Evolutionary conservation across 2,888 invertebrate genomes (phyloP), one percentile per base, ranked within the genome.

Genomic region (Caenorhabditis sp.): DNA sequence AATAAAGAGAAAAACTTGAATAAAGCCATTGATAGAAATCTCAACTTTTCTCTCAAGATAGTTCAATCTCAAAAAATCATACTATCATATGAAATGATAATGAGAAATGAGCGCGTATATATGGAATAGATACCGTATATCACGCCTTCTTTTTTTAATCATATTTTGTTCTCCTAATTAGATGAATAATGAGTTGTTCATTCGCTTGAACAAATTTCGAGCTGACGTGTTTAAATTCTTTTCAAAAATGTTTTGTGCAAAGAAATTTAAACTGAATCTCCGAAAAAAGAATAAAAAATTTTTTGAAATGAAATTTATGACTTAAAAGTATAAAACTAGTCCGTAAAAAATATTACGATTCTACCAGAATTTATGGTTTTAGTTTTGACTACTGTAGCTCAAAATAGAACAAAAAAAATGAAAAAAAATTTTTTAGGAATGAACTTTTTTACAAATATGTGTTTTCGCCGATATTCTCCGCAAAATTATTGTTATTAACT

Each of bases 401-500:
- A 17, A 17, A 43, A 17, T 17, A 43, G 14, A 43, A 43, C 5
- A 43, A 3, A 17, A 14, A 43, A 43, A 17, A 17, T 12, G 14
- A 43, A 43, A 17, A 10, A 17, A 43, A 17, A 3, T 31, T 31
- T 31, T 31, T 17, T 6, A 43, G 43, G 17, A 10, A 43, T 43
- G 43, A 43, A 43, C 43, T 43, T 43, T n/a, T 43, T 43, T 43
- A 17, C 43, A 17, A 43, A 43, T 43, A 3, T n/a, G 43, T 43
- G 43, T 43, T 10, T 43, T 43, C 17, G 12, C 17, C 43, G 43
- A 43, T 17, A 43, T 10, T 43, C 43, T 43, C 14, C 3, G 5
- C 31, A 43, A 43, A 43, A 43, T 43, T 43, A 43, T 43, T 43
- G 43, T 43, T 43, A 43, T 43, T 43, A 43, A 43, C 43, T 43